Evolutionary conservation across 2,797 vertebrate genomes (phyloP).

Genomic region (Coregonus ussuriensis): DNA sequence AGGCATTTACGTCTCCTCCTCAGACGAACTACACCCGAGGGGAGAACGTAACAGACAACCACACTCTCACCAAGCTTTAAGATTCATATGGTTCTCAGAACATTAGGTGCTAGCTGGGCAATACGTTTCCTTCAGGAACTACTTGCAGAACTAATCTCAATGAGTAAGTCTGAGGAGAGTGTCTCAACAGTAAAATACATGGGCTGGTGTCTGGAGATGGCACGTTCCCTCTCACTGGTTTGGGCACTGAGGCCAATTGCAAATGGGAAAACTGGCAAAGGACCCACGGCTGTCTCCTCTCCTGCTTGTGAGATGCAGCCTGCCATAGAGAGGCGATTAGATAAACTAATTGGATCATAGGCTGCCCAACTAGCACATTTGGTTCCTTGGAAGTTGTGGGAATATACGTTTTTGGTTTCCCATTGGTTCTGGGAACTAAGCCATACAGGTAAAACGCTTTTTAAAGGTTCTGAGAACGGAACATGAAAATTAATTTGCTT

Average conservation of each 20-base stretch:
- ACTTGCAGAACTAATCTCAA: slow-evolving; percentile 56
- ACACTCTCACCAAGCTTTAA: too few species aligned
- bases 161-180: slow-evolving; percentile 28
- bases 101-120: too few species aligned
- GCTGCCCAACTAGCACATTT: neutral
- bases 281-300: slow-evolving; percentile 47
- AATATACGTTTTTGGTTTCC: too few species aligned
- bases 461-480: too few species aligned
- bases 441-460: too few species aligned
- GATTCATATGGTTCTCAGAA: too few species aligned
- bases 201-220: slow-evolving; percentile 46
- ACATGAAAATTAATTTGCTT: too few species aligned
- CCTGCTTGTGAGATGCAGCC: neutral
- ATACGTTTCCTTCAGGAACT: slow-evolving; percentile 32
- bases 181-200: slow-evolving; percentile 51
- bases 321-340: slow-evolving; percentile 12
- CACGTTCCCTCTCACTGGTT: slow-evolving; percentile 42
- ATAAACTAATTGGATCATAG: neutral
- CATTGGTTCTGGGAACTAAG: too few species aligned
- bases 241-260: slow-evolving; percentile 48
- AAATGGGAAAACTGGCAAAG: slow-evolving; percentile 37
- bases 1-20: too few species aligned
- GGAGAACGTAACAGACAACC: too few species aligned
- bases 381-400: too few species aligned
- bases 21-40: too few species aligned